These are phyloP conservation scores for Drosophila kohkoa DNA, from an alignment of 1,140 invertebrate species.

Conservation along the genomic window DNA sequence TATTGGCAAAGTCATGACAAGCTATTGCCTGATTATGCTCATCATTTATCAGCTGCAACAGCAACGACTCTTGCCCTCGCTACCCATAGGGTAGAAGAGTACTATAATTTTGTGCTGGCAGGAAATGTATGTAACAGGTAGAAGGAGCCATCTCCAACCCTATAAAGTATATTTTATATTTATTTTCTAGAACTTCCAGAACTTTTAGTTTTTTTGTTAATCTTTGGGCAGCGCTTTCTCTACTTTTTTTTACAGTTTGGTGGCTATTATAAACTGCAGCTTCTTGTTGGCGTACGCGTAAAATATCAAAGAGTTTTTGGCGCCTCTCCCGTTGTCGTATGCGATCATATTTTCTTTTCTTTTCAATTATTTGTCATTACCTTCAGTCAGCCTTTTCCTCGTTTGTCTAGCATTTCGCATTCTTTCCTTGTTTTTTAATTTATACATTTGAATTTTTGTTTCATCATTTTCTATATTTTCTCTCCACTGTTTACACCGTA, in stretches of 20 bases:
- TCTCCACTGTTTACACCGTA: background rate
- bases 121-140: too few species aligned
- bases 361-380: background rate
- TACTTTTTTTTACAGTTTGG: background rate
- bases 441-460: too few species aligned
- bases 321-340: background rate
- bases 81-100: too few species aligned
- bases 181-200: background rate
- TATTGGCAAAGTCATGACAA: slow-evolving; percentile 67
- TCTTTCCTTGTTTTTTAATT: too few species aligned
- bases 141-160: too few species aligned
- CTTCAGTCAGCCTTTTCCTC: background rate
- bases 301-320: background rate
- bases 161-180: background rate
- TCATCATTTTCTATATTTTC: background rate
- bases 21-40: slow-evolving; percentile 71
- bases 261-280: background rate
- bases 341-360: background rate
- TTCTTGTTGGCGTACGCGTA: background rate
- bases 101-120: too few species aligned
- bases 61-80: slow-evolving; percentile 21
- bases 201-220: background rate
- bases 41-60: slow-evolving; percentile 71
- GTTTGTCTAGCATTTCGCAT: background rate
- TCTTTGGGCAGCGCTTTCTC: background rate